Evolutionary conservation across 2,888 invertebrate species (phyloP).

Genomic region (Timandra comae): DNA sequence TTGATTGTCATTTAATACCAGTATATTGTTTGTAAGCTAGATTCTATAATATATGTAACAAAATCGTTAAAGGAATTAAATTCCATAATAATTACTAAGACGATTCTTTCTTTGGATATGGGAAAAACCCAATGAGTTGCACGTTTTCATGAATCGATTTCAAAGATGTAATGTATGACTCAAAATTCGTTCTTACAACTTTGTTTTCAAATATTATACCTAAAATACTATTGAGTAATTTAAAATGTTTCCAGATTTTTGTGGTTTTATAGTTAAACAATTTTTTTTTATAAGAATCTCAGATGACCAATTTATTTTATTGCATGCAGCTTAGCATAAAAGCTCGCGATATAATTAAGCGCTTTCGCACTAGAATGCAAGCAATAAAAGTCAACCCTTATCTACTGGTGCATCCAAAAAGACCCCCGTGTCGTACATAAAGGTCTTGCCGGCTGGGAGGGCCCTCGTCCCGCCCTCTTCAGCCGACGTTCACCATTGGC

Average conservation of each 20-base stretch:
- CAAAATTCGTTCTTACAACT: constrained; percentile 1
- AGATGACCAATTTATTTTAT: too few relatives aligned
- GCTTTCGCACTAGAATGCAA: constrained; percentile 20
- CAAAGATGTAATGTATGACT: too few relatives aligned
- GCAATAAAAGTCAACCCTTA: constrained; percentile 45
- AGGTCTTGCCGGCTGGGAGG: constrained; percentile 45
- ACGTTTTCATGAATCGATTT: constrained; percentile 4
- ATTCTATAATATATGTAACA: too few relatives aligned
- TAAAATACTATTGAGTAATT: background rate
- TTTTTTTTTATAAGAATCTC: too few relatives aligned
- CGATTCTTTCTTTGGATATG: too few relatives aligned
- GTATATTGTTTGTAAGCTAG: too few relatives aligned
- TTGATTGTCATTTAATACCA: too few relatives aligned
- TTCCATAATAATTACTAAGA: too few relatives aligned
- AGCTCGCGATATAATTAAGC: constrained; percentile 13
- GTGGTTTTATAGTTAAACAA: too few relatives aligned
- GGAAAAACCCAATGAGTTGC: too few relatives aligned
- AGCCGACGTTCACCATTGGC: constrained; percentile 46
- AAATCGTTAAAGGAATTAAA: too few relatives aligned
- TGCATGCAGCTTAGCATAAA: constrained; percentile 1
- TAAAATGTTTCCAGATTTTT: too few relatives aligned
- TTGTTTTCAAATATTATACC: background rate
- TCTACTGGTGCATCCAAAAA: constrained; percentile 30
- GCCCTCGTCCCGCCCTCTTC: constrained; percentile 43
- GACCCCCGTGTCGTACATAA: constrained; percentile 45